Evolutionary conservation across 2,113 vertebrate genomes (phyloP), one percentile per base, ranked within the genome.

Genomic region (Donacobius atricapilla): DNA sequence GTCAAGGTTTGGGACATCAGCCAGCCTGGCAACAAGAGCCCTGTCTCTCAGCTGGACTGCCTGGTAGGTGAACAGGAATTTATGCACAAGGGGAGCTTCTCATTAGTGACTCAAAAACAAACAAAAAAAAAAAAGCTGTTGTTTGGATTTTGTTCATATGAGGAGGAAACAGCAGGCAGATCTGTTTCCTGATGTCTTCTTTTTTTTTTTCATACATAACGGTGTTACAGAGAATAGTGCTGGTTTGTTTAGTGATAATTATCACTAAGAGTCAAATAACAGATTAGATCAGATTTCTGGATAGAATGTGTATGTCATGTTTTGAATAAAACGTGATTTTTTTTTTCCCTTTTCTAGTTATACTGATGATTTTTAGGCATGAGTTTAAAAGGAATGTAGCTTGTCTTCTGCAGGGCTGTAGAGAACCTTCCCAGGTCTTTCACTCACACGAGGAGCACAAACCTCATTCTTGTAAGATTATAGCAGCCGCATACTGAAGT

Each of bases 1-100:
- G 98, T 98, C 88, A 99, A 99, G 80, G 98, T 99, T 76, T 99
- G 98, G 98, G 98, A 98, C 95, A 98, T 98, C 94, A 98, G 98
- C 28, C 98, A 98, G 3, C 98, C 98, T 13, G 98, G 98, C 78
- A 99, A 98, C 93, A 99, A 99, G 96, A 99, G 98, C 75, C 98
- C 98, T 4, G 98, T 98, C 33, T 99, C 98, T 68, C 98, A 99
- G 90, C 97, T 98, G 28, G 98, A 98, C 95, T 98, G 98, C 75
- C 96, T 98, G 98, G 98, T 98, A 94, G 95, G 98, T 96, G 53
- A 77, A 70, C 9, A 39, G 81, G 82, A 94, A 83, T 87, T 76
- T 58, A 63, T 40, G 40, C 61, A 66, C 35, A 21, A 82, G 47
- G 57, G 27, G 90, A 73, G 85, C 82, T 89, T 94, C 83, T 96